A percentile compares a stretch with the other conserved stretches of the same genome.
Evolutionary conservation across 2,113 vertebrate genomes (phyloP).

Genomic region (Struthio camelus): DNA sequence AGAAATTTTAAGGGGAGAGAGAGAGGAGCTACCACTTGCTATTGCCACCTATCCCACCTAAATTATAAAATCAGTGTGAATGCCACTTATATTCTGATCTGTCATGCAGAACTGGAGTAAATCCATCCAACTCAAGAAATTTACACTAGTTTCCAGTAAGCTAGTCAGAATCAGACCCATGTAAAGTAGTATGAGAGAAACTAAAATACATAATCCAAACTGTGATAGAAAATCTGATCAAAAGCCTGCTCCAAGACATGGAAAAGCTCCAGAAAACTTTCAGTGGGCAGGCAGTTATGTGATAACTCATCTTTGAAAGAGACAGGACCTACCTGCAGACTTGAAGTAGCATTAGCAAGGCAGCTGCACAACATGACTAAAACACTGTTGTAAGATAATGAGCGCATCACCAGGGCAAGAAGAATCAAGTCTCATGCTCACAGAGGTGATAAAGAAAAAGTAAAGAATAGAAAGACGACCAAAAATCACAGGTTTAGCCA

Average conservation of each 20-base stretch:
- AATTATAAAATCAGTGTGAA: neutral
- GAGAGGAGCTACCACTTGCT: neutral
- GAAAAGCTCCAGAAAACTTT: neutral
- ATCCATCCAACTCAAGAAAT: neutral
- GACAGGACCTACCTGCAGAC: neutral
- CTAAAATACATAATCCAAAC: neutral
- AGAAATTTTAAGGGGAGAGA: neutral
- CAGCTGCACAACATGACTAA: neutral
- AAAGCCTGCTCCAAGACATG: neutral
- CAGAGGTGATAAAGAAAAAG: neutral
- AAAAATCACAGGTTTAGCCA: neutral
- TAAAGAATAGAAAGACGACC: neutral
- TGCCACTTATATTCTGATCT: neutral
- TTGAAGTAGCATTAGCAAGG: neutral
- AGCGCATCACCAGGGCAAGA: neutral
- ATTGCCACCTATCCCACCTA: neutral
- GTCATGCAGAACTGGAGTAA: neutral
- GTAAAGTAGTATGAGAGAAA: neutral
- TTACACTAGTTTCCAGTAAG: too few relatives aligned
- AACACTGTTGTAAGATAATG: neutral
- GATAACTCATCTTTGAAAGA: neutral
- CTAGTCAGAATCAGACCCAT: neutral
- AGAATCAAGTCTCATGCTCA: neutral
- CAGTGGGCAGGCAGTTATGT: neutral
- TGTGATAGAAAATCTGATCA: neutral